Conservation (phyloP, 2,888 invertebrate species). For the Drosophila phalerata region DNA sequence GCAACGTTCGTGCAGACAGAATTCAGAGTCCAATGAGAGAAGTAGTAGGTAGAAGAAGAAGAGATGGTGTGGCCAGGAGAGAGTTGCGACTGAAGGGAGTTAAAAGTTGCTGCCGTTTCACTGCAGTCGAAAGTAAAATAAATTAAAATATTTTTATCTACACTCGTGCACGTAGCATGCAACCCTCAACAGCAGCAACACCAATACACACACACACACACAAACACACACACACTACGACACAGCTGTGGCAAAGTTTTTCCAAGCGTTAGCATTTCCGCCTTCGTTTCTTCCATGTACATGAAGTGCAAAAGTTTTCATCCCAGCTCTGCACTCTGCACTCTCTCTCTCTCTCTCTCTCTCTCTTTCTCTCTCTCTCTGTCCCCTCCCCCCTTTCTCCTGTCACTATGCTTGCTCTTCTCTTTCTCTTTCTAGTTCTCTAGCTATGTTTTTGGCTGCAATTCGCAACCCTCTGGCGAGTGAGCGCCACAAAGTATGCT, state of each 20-base stretch:
- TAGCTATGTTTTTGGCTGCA: slow-evolving; percentile 25
- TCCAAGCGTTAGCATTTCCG: slow-evolving; percentile 67
- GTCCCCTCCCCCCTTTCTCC: background rate
- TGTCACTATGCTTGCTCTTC: background rate
- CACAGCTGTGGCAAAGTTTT: slow-evolving; percentile 72
- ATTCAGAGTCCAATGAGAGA: slow-evolving; percentile 14
- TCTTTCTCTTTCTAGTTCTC: background rate
- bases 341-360: too few relatives aligned
- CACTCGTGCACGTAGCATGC: slow-evolving; percentile 78
- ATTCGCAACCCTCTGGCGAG: slow-evolving; percentile 42
- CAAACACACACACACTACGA: slow-evolving; percentile 26
- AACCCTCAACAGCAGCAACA: slow-evolving; percentile 40
- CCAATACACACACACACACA: slow-evolving; percentile 38
- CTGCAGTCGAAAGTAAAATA: slow-evolving; percentile 78
- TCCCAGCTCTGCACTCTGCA: slow-evolving; percentile 9
- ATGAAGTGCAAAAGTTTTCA: slow-evolving; percentile 58
- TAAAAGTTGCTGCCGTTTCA: slow-evolving; percentile 23
- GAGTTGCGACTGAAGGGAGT: slow-evolving; percentile 1
- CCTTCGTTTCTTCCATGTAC: slow-evolving; percentile 15
- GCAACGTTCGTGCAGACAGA: slow-evolving; percentile 45
- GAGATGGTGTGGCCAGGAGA: background rate
- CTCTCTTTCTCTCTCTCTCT: too few relatives aligned
- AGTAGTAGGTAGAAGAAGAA: background rate
- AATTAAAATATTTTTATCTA: slow-evolving; percentile 79
- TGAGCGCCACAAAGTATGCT: slow-evolving; percentile 57